Evolutionary conservation across 1,140 invertebrate species (phyloP).

Genomic region (Adoxophyes honmai): DNA sequence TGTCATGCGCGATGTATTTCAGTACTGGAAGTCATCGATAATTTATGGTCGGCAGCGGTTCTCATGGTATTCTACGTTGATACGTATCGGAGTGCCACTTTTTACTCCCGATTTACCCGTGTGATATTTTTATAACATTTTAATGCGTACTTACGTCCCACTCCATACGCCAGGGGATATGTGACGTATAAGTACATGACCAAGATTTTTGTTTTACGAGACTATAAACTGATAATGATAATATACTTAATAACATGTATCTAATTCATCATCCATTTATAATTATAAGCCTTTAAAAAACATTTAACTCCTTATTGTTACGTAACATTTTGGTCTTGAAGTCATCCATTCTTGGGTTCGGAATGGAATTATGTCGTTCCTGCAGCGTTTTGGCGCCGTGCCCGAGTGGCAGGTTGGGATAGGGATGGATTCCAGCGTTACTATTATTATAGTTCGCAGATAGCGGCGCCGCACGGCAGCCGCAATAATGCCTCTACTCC

Average conservation of each 20-base stretch:
- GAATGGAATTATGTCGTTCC: constrained; percentile 8
- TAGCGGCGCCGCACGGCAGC: not conserved
- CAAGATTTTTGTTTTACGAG: too few relatives aligned
- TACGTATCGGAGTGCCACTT: not conserved
- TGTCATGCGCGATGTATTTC: not conserved
- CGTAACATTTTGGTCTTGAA: not conserved
- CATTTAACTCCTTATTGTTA: not conserved
- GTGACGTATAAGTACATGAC: too few relatives aligned
- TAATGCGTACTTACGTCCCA: too few relatives aligned
- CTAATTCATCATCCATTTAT: not conserved
- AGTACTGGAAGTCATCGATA: not conserved
- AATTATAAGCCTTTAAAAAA: not conserved
- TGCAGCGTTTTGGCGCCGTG: constrained; percentile 1
- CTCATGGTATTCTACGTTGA: not conserved
- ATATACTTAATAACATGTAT: not conserved
- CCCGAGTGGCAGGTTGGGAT: constrained; percentile 4
- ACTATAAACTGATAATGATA: too few relatives aligned
- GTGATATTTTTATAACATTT: too few relatives aligned
- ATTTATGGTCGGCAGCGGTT: not conserved
- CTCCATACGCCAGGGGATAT: too few relatives aligned
- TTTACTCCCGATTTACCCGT: not conserved
- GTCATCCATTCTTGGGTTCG: not conserved
- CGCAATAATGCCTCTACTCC: not conserved
- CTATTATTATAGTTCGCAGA: not conserved
- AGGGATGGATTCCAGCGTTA: not conserved